These are phyloP conservation scores for Brachionus manjavacas DNA, from an alignment of 1,140 invertebrate species.

Conservation along the genomic window DNA sequence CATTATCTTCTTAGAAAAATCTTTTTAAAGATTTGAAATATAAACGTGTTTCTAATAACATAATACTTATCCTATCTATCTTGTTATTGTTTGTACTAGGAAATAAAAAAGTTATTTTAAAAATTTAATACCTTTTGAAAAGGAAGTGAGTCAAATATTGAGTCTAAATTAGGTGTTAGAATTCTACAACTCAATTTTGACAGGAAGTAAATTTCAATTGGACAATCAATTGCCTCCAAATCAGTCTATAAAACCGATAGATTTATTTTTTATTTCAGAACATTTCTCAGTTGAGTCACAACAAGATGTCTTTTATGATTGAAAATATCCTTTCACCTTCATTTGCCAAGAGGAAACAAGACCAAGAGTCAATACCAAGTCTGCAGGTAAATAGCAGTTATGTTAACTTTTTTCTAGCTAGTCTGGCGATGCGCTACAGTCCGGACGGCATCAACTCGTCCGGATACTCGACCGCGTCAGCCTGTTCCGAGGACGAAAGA, in stretches of 20 bases:
- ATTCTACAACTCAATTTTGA: background rate
- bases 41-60: background rate
- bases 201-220: slow-evolving; percentile 12
- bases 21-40: slow-evolving; percentile 23
- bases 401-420: background rate
- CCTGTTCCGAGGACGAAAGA: background rate
- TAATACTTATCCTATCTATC: background rate
- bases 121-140: slow-evolving; percentile 31
- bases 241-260: background rate
- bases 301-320: slow-evolving; percentile 31
- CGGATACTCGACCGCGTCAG: background rate
- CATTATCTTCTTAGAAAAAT: slow-evolving; percentile 11
- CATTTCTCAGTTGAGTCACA: background rate
- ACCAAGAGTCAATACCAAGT: background rate
- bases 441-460: background rate
- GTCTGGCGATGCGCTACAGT: background rate
- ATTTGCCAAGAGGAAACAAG: background rate
- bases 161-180: slow-evolving; percentile 34
- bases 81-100: background rate
- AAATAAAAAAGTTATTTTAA: slow-evolving; percentile 16
- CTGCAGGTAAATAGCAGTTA: background rate
- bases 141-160: slow-evolving; percentile 13
- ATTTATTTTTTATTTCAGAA: background rate
- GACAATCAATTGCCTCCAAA: background rate
- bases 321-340: slow-evolving; percentile 7